A percentile compares a stretch with the other conserved stretches of the same genome.
Evolutionary conservation across 2,113 vertebrate genomes (phyloP).

Genomic region (Ceyx margarethae): DNA sequence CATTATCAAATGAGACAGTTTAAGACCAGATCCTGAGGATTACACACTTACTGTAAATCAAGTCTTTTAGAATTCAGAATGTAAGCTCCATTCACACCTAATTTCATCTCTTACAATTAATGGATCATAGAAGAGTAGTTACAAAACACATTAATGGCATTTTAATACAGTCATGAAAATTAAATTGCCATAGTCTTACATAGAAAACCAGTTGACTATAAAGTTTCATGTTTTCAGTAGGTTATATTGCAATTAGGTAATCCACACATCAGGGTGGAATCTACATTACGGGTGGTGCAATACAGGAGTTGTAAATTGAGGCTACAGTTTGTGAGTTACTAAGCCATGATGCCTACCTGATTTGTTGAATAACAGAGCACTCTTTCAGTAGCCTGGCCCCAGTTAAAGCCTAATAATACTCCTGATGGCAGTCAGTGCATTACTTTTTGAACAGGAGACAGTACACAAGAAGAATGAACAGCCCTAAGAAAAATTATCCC

Average conservation of each 20-base stretch:
- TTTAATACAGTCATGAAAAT: background rate
- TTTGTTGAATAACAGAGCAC: background rate
- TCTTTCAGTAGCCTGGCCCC: background rate
- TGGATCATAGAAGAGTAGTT: slow-evolving; percentile 9
- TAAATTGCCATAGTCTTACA: background rate
- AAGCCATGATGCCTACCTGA: accelerated
- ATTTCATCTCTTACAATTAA: slow-evolving; percentile 18
- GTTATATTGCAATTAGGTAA: background rate
- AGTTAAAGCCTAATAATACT: background rate
- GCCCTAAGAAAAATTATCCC: background rate
- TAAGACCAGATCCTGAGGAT: background rate
- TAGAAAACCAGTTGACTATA: background rate
- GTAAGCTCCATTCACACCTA: background rate
- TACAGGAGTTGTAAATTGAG: background rate
- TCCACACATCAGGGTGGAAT: background rate
- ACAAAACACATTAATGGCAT: slow-evolving; percentile 23
- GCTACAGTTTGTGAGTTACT: background rate
- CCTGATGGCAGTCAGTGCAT: background rate
- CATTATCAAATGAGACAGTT: background rate
- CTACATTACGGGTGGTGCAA: background rate
- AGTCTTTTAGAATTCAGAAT: background rate
- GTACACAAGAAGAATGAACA: background rate
- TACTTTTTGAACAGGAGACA: background rate
- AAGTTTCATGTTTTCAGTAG: background rate
- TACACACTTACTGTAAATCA: background rate